phyloP scores from a whole-genome alignment of 2,888 invertebrate genomes.

The Drosophila trichaetosa region DNA sequence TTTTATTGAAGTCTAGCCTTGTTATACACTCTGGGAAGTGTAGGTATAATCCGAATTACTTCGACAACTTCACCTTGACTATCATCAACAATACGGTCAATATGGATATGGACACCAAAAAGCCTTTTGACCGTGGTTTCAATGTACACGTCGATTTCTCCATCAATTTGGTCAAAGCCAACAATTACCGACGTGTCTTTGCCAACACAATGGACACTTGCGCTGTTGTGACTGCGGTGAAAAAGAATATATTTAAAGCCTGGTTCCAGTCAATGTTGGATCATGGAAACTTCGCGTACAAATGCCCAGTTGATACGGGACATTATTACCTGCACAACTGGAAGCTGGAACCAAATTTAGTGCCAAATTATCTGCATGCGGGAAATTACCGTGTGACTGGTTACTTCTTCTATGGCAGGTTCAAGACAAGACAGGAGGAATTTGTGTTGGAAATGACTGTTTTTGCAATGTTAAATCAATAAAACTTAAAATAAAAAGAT shows the following conservation, averaged over 20 bases:
- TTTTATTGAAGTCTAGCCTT: conserved; percentile 37
- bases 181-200: conserved; percentile 67
- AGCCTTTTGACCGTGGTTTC: conserved; percentile 43
- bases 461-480: conserved; percentile 33
- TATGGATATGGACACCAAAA: conserved; percentile 49
- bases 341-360: conserved; percentile 45
- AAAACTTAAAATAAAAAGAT: not conserved
- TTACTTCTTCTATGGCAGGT: conserved; percentile 64
- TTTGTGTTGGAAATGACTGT: conserved; percentile 43
- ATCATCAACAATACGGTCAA: conserved; percentile 53
- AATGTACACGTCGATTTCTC: conserved; percentile 59
- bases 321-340: conserved; percentile 59
- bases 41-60: conserved; percentile 42
- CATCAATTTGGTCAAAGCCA: conserved; percentile 48
- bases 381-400: conserved; percentile 56
- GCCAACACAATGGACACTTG: conserved; percentile 63
- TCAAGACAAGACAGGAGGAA: conserved; percentile 54
- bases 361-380: conserved; percentile 54
- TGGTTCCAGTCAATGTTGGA: conserved; percentile 64
- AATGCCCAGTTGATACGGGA: conserved; percentile 64
- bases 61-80: conserved; percentile 54
- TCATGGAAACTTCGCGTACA: conserved; percentile 66
- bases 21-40: conserved; percentile 38
- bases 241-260: conserved; percentile 60
- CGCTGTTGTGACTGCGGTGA: conserved; percentile 46